Evolutionary conservation across 2,113 vertebrate genomes (phyloP).

Genomic region (Cranoglanis bouderius): DNA sequence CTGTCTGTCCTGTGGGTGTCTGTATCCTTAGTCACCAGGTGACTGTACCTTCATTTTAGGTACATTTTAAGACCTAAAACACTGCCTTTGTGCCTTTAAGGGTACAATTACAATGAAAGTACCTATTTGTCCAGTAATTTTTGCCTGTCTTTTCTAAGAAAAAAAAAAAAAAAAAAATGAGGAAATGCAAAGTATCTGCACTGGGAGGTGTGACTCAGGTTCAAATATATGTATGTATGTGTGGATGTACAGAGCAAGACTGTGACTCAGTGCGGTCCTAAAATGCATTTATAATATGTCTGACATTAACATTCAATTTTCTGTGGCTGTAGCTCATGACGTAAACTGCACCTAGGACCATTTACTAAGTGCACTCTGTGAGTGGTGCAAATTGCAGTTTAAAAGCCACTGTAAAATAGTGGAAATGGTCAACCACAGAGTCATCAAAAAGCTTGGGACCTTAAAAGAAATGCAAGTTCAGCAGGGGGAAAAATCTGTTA

Average conservation of each 20-base stretch:
- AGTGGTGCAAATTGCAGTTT: constrained; percentile 1
- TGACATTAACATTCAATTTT: neutral
- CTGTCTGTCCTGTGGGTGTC: neutral
- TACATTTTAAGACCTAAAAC: neutral
- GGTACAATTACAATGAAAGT: neutral
- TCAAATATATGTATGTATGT: neutral
- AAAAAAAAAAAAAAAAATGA: neutral
- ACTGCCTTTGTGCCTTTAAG: neutral
- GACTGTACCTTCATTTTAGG: constrained; percentile 8
- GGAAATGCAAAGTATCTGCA: neutral
- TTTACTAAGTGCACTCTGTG: neutral
- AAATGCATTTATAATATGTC: neutral
- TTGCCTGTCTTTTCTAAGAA: neutral
- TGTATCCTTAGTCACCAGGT: neutral
- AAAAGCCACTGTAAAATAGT: neutral
- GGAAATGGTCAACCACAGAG: neutral
- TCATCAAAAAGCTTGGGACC: neutral
- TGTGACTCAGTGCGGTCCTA: neutral
- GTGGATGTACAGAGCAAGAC: neutral
- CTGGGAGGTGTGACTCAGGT: neutral
- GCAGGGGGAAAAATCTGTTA: neutral
- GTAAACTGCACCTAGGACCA: neutral
- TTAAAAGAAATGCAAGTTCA: neutral
- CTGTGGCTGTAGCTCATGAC: neutral
- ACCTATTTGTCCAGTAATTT: neutral